phyloP scores from a whole-genome alignment of 2,888 invertebrate species.

The Dicycla oo region DNA sequence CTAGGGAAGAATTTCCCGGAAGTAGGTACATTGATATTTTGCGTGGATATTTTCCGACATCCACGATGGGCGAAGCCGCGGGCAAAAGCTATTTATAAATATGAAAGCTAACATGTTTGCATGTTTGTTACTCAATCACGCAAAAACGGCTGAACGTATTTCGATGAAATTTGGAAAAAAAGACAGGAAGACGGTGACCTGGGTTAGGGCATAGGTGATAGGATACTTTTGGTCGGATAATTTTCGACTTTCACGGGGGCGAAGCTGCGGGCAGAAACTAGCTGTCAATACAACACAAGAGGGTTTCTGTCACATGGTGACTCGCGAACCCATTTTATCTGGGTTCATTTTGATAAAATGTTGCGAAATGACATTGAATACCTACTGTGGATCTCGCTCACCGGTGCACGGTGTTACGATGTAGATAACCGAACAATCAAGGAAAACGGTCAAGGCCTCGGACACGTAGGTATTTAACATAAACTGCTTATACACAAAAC shows the following conservation, averaged over 20 bases:
- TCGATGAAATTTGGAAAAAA: neutral
- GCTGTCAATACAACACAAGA: neutral
- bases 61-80: too few relatives aligned
- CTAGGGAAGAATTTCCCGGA: too few relatives aligned
- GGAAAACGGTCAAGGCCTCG: conserved; percentile 6
- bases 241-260: neutral
- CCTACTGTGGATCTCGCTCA: neutral
- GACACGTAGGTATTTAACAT: conserved; percentile 14
- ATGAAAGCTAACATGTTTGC: too few relatives aligned
- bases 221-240: neutral
- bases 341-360: conserved; percentile 3
- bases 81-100: too few relatives aligned
- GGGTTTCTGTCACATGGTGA: neutral
- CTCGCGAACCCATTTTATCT: neutral
- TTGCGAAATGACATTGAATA: too few relatives aligned
- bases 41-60: too few relatives aligned
- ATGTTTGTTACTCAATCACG: neutral
- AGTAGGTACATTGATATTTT: too few relatives aligned
- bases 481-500: conserved; percentile 3
- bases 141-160: neutral
- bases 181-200: too few relatives aligned
- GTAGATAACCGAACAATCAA: conserved; percentile 7
- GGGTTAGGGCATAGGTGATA: too few relatives aligned
- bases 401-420: neutral
- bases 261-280: too few relatives aligned